phyloP scores from a whole-genome alignment of 2,888 invertebrate species.

The Cheiracanthium punctorium region DNA sequence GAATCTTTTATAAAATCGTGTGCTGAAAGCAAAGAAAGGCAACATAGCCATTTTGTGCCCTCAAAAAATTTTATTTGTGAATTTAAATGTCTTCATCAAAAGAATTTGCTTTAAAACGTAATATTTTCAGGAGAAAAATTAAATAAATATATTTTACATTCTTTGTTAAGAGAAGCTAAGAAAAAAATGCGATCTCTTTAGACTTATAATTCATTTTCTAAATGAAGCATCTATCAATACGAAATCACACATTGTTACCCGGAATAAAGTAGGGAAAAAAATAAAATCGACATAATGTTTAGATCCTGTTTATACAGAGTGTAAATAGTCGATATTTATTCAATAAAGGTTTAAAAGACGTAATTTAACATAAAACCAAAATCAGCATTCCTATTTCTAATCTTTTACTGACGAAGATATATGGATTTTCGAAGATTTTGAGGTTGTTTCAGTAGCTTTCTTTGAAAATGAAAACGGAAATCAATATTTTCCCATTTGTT shows the following conservation, averaged over 20 bases:
- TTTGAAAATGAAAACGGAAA: slow-evolving; percentile 2
- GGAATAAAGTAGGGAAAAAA: too few species aligned
- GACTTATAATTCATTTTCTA: neutral
- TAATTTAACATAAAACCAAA: neutral
- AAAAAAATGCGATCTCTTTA: neutral
- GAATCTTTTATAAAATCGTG: too few species aligned
- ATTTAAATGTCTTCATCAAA: too few species aligned
- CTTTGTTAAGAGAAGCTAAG: too few species aligned
- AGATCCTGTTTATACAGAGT: neutral
- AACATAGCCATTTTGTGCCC: too few species aligned
- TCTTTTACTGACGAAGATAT: slow-evolving; percentile 5
- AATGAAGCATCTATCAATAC: neutral
- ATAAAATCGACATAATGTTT: neutral
- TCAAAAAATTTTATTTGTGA: too few species aligned
- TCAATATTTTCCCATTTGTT: slow-evolving; percentile 8
- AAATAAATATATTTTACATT: too few species aligned
- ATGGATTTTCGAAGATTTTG: slow-evolving; percentile 13
- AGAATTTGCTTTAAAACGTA: too few species aligned
- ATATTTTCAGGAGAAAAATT: too few species aligned
- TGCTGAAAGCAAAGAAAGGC: too few species aligned
- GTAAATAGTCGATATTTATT: neutral
- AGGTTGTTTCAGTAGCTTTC: neutral
- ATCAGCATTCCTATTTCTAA: neutral
- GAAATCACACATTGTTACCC: neutral
- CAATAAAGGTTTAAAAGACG: slow-evolving; percentile 2